Conservation (phyloP, 2,113 vertebrate species). For the Cinclus cinclus region DNA sequence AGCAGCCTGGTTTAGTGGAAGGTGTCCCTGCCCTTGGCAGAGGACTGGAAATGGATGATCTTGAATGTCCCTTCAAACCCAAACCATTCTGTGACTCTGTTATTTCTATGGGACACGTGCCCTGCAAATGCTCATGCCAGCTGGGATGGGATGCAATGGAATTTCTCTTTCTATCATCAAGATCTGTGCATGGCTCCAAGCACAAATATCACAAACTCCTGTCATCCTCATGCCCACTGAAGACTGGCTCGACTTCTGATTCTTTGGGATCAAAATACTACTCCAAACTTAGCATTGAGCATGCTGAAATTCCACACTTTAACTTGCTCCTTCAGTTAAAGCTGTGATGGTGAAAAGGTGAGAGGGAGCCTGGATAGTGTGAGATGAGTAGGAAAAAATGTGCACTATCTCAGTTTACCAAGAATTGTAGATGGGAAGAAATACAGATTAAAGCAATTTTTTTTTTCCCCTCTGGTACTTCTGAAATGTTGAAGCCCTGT, state of each 20-base stretch:
- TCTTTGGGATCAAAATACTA: background rate
- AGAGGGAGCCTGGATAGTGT: background rate
- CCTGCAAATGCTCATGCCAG: background rate
- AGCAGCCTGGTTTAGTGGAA: background rate
- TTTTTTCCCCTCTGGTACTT: background rate
- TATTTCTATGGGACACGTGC: background rate
- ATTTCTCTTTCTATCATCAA: background rate
- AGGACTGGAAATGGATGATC: background rate
- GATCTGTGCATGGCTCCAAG: accelerated
- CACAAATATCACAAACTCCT: background rate
- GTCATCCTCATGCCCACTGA: background rate
- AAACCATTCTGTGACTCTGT: background rate
- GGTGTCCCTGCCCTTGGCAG: background rate
- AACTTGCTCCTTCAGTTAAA: background rate
- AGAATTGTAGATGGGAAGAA: background rate
- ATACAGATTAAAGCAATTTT: background rate
- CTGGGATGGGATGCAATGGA: background rate
- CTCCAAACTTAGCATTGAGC: background rate
- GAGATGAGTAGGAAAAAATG: background rate
- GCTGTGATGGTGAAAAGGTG: background rate
- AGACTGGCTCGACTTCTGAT: accelerated
- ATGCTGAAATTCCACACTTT: background rate
- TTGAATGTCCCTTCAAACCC: background rate
- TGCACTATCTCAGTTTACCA: background rate
- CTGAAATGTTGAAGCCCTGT: background rate